A percentile compares a stretch with the other conserved stretches of the same genome.
Conservation (phyloP, 2,888 invertebrate species). For the Eupithecia pulchellata region DNA sequence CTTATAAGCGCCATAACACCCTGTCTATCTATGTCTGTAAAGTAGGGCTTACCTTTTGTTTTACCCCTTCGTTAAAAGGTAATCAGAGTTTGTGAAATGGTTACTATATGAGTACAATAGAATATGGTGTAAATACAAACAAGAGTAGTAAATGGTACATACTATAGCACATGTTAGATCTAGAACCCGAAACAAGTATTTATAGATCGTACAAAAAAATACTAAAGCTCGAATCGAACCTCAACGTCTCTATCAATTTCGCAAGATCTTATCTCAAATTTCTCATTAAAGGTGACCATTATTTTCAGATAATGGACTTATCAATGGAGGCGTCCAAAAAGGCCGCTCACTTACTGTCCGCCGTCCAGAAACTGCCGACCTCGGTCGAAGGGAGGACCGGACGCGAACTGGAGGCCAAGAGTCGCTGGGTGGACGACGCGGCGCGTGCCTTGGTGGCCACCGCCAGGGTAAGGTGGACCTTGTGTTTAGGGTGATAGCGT, state of each 20-base stretch:
- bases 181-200: background rate
- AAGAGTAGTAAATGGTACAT: no score
- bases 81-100: no score
- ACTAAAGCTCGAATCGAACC: background rate
- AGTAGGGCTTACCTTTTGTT: no score
- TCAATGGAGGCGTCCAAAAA: conserved; percentile 52
- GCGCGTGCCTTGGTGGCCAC: conserved; percentile 55
- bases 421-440: conserved; percentile 50
- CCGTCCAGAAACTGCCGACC: conserved; percentile 52
- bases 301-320: conserved; percentile 53
- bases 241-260: background rate
- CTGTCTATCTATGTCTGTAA: no score
- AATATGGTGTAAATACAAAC: no score
- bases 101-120: no score
- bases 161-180: background rate
- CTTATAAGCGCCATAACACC: no score
- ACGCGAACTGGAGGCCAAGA: conserved; percentile 45
- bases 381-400: conserved; percentile 47
- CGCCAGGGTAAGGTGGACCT: conserved; percentile 52
- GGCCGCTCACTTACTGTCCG: conserved; percentile 51
- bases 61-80: no score
- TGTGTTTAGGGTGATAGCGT: background rate
- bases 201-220: background rate
- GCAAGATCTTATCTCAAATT: background rate
- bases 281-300: background rate